phyloP scores from a whole-genome alignment of 2,113 vertebrate species.

The Notarius quadriscutis region DNA sequence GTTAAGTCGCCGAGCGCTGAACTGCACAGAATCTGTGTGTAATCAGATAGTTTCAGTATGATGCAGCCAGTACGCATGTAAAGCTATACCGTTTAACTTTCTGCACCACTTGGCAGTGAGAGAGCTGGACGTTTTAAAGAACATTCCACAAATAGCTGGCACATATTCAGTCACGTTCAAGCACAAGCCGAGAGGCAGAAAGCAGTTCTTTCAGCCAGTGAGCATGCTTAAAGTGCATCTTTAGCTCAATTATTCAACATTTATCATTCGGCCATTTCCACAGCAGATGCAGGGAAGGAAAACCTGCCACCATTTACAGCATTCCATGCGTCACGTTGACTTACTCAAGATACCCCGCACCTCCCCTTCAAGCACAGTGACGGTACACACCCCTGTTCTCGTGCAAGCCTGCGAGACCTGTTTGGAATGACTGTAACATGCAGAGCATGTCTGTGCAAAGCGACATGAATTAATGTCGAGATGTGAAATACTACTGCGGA shows the following conservation, averaged over 20 bases:
- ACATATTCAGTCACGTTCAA: conserved; percentile 1
- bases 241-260: neutral
- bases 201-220: neutral
- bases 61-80: neutral
- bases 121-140: conserved; percentile 27
- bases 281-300: neutral
- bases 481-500: neutral
- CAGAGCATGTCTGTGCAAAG: conserved; percentile 61
- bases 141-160: conserved; percentile 73
- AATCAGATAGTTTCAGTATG: neutral
- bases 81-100: neutral
- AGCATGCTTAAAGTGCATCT: conserved; percentile 13
- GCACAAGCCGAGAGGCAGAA: neutral
- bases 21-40: neutral
- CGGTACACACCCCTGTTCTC: conserved; percentile 6
- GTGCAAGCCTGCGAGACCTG: conserved; percentile 64
- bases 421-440: conserved; percentile 37
- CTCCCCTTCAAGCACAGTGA: neutral
- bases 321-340: neutral
- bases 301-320: neutral
- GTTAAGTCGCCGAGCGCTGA: neutral
- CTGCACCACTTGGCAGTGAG: conserved; percentile 36
- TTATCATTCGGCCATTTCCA: neutral
- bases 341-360: neutral
- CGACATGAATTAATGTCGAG: neutral